Conservation (phyloP, 1,140 invertebrate genomes). For the Lutraria rhynchaena region DNA sequence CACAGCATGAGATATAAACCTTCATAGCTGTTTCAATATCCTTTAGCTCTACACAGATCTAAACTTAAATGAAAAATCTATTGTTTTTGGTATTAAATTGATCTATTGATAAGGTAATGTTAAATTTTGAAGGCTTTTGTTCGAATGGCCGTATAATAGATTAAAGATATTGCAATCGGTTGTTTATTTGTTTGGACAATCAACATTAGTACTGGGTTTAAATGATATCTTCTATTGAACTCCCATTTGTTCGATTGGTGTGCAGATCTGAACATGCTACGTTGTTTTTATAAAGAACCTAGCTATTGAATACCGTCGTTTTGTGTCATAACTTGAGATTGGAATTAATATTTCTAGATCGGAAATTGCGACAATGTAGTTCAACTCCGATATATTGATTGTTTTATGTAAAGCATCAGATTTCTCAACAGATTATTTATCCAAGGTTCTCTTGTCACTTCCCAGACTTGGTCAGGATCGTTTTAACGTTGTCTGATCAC, state of each 20-base stretch:
- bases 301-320: slow-evolving; percentile 28
- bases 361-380: slow-evolving; percentile 41
- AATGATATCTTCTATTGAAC: slow-evolving; percentile 37
- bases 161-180: background rate
- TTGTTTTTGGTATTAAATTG: slow-evolving; percentile 53
- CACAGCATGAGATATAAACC: slow-evolving; percentile 28
- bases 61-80: slow-evolving; percentile 35
- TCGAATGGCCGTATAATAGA: background rate
- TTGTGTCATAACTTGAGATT: slow-evolving; percentile 25
- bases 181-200: slow-evolving; percentile 44
- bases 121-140: slow-evolving; percentile 37
- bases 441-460: too few relatives aligned
- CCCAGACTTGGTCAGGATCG: too few relatives aligned
- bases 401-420: slow-evolving; percentile 37
- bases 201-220: slow-evolving; percentile 7
- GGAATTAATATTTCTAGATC: slow-evolving; percentile 48
- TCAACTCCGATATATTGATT: slow-evolving; percentile 47
- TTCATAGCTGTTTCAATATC: slow-evolving; percentile 25
- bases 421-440: slow-evolving; percentile 25
- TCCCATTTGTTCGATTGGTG: slow-evolving; percentile 1
- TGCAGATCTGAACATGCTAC: slow-evolving; percentile 9
- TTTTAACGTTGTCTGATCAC: too few relatives aligned
- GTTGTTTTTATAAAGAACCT: background rate
- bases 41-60: slow-evolving; percentile 26
- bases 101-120: slow-evolving; percentile 46